These are phyloP conservation scores for Zaprionus ghesquierei DNA, from an alignment of 1,140 invertebrate genomes.

Conservation along the genomic window DNA sequence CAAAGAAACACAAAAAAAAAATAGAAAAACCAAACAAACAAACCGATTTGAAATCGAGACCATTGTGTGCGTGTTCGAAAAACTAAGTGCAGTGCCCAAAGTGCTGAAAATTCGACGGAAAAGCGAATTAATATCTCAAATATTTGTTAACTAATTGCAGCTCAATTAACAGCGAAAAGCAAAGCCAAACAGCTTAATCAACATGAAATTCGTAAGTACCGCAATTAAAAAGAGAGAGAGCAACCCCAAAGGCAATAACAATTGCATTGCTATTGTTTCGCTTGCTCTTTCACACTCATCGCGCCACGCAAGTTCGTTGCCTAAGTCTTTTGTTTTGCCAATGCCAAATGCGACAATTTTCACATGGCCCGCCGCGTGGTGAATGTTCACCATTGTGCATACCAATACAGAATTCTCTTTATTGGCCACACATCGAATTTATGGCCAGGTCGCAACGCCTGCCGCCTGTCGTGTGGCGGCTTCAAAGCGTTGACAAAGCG, in stretches of 20 bases:
- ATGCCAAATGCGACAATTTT: constrained; percentile 54
- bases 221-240: constrained; percentile 23
- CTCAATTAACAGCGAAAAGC: constrained; percentile 30
- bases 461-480: constrained; percentile 46
- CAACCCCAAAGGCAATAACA: background rate
- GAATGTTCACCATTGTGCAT: constrained; percentile 43
- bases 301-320: constrained; percentile 57
- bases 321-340: constrained; percentile 67
- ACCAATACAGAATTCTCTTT: constrained; percentile 69
- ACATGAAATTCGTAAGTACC: constrained; percentile 81
- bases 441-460: constrained; percentile 30
- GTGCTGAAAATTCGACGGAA: constrained; percentile 4
- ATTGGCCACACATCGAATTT: constrained; percentile 71
- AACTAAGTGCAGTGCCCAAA: constrained; percentile 51
- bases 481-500: constrained; percentile 31
- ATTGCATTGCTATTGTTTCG: constrained; percentile 15
- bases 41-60: background rate
- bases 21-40: constrained; percentile 6
- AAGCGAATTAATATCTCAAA: constrained; percentile 53
- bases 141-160: constrained; percentile 79
- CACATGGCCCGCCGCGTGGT: constrained; percentile 28
- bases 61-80: constrained; percentile 5
- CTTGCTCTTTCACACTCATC: constrained; percentile 23
- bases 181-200: constrained; percentile 52
- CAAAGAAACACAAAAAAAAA: constrained; percentile 10